Percentiles rank a stretch among this genome's conserved stretches.
Conservation (phyloP, 2,888 invertebrate species). For the Lamellibrachia satsuma region DNA sequence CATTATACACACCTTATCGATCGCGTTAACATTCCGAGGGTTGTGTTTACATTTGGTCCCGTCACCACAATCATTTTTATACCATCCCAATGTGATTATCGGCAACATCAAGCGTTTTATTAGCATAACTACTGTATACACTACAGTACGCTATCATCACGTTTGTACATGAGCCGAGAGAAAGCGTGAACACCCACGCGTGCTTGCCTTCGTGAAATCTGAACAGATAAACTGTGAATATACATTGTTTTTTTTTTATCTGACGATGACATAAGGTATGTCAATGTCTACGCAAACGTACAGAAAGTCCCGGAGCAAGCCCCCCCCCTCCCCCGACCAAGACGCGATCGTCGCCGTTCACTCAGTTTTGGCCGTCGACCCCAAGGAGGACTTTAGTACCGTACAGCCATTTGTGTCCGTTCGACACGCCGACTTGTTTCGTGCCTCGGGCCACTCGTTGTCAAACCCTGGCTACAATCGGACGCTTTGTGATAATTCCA, state of each 20-base stretch:
- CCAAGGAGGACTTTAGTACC: neutral
- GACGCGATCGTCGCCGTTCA: neutral
- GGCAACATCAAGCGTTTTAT: neutral
- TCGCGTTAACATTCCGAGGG: neutral
- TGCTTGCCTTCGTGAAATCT: neutral
- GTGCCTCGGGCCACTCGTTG: neutral
- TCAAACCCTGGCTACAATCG: neutral
- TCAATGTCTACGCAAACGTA: neutral
- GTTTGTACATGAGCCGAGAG: neutral
- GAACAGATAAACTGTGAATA: neutral
- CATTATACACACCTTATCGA: neutral
- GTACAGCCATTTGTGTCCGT: neutral
- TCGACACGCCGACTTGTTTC: neutral
- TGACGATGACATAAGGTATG: neutral
- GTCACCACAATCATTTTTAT: conserved; percentile 3
- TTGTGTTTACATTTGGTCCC: neutral
- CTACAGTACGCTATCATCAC: neutral
- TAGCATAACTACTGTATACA: neutral
- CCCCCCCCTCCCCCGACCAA: neutral
- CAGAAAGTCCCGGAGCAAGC: too few species aligned
- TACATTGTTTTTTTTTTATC: neutral
- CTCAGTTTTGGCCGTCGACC: neutral
- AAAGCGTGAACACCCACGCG: neutral
- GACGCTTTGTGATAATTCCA: neutral
- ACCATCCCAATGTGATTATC: neutral